Percentiles rank a stretch among this genome's conserved stretches.
phyloP scores from a whole-genome alignment of 2,113 vertebrate genomes.

The Caloenas nicobarica region DNA sequence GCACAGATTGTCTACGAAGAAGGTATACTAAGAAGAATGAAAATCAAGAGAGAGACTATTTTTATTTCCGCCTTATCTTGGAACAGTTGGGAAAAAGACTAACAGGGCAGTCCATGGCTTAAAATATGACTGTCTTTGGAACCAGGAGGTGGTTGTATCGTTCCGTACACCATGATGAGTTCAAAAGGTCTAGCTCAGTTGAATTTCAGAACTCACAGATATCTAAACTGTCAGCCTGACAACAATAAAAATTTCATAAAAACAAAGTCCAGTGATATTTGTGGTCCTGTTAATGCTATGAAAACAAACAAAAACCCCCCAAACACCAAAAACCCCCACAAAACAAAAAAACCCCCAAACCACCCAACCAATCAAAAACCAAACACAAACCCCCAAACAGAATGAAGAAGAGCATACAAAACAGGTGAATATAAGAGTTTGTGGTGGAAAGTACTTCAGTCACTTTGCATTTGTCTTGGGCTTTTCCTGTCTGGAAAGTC shows the following conservation, averaged over 20 bases:
- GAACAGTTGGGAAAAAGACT: neutral
- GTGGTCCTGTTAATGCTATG: neutral
- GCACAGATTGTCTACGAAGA: neutral
- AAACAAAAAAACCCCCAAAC: neutral
- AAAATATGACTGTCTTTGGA: neutral
- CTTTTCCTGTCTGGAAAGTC: neutral
- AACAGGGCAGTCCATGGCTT: neutral
- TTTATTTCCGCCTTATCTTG: neutral
- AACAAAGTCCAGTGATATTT: neutral
- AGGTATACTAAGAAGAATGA: neutral
- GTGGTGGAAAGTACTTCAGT: neutral
- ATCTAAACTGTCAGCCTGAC: neutral
- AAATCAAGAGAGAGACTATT: neutral
- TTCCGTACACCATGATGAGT: neutral
- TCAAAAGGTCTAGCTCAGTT: neutral
- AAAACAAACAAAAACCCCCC: neutral
- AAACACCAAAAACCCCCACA: too few species aligned
- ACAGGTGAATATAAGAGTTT: neutral
- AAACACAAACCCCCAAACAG: neutral
- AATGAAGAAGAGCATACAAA: neutral
- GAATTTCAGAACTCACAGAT: neutral
- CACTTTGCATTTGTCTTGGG: neutral
- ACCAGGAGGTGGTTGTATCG: neutral
- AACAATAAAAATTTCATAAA: neutral
- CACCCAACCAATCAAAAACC: neutral